A percentile compares a stretch with the other conserved stretches of the same genome.
Evolutionary conservation across 1,140 invertebrate genomes (phyloP).

Genomic region (Samia ricini): DNA sequence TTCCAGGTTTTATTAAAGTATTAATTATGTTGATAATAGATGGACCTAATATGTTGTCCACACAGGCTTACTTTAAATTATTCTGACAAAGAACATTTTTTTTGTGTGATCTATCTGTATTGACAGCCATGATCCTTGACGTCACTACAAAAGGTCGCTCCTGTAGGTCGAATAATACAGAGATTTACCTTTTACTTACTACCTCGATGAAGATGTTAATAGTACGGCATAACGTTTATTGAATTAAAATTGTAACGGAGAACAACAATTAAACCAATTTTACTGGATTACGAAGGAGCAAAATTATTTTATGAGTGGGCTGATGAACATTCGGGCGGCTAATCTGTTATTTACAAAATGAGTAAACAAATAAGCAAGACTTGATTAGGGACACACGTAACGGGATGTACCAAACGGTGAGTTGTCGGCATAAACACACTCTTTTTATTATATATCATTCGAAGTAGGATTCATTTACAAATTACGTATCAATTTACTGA

Average conservation of each 20-base stretch:
- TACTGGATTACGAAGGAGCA: not conserved
- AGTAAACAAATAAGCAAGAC: not conserved
- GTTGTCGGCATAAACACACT: not conserved
- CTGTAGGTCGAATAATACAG: not conserved
- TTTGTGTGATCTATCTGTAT: not conserved
- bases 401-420: slow-evolving; percentile 9
- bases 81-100: not conserved
- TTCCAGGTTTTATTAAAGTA: not conserved
- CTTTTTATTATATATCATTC: too few species aligned
- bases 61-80: not conserved
- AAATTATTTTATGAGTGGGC: slow-evolving; percentile 3
- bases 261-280: not conserved
- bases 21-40: not conserved
- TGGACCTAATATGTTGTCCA: not conserved
- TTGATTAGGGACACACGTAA: slow-evolving; percentile 1
- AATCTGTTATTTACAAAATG: slow-evolving; percentile 3
- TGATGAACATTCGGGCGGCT: slow-evolving; percentile 3
- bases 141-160: not conserved
- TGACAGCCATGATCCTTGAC: too few species aligned
- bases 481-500: slow-evolving; percentile 19
- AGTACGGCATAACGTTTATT: not conserved
- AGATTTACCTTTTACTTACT: not conserved
- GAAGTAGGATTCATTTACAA: not conserved
- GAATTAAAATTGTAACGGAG: not conserved
- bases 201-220: not conserved